A percentile compares a stretch with the other conserved stretches of the same genome.
Evolutionary conservation across 2,113 vertebrate species (phyloP).

Genomic region (Myocastor coypus): DNA sequence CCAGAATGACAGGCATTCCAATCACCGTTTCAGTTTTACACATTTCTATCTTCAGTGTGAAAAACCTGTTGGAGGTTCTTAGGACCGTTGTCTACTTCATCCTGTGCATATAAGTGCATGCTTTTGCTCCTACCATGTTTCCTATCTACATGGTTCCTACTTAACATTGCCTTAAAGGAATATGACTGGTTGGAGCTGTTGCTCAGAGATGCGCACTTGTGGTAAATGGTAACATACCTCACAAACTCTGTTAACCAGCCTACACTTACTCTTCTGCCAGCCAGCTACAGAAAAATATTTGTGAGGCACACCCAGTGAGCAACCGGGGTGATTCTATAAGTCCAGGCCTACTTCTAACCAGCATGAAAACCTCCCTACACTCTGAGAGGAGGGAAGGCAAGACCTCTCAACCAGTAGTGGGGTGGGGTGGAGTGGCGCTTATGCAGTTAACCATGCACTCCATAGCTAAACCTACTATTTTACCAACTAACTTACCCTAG

Average conservation of each 20-base stretch:
- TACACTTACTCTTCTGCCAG: background rate
- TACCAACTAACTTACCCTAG: background rate
- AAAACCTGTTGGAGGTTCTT: too few species aligned
- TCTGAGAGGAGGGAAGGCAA: background rate
- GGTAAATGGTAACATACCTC: background rate
- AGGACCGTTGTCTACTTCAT: too few species aligned
- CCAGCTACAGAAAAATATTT: background rate
- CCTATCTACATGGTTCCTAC: background rate
- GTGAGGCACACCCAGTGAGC: background rate
- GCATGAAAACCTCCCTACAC: background rate
- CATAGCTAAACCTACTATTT: background rate
- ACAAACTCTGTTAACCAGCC: background rate
- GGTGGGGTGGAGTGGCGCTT: background rate
- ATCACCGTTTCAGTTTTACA: too few species aligned
- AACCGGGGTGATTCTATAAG: background rate
- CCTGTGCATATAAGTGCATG: too few species aligned
- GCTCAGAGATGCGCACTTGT: background rate
- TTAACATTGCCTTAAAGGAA: background rate
- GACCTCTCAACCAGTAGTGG: background rate
- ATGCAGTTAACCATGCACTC: background rate
- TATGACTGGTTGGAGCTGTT: background rate
- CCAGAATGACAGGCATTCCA: too few species aligned
- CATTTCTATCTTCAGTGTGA: too few species aligned
- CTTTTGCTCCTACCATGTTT: too few species aligned
- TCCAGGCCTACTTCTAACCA: background rate